Evolutionary conservation across 2,797 vertebrate species (phyloP), one percentile per base, ranked within the genome.

Genomic region (Anabacerthia variegaticeps): DNA sequence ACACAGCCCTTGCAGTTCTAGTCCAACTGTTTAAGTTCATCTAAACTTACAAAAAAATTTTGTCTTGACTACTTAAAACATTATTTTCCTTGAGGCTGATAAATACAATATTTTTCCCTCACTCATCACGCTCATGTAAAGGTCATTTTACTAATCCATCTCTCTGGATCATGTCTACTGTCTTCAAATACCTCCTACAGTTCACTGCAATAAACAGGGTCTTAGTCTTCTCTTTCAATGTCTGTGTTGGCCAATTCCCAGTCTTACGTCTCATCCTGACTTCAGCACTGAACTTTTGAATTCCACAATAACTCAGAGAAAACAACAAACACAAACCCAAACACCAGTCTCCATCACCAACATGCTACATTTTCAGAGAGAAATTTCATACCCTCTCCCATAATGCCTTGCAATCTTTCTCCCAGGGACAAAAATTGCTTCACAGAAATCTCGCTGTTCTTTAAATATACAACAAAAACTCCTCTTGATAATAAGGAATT

Each of bases 141-240:
- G 82, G 89, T 93, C 78, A 59, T 87, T 96, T 81, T 85, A 89
- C 75, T 89, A 89, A 92, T 74, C 58, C 48, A 78, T 89, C 82
- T 77, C 78, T 71, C 75, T 66, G 49, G 71, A 87, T 81, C 66
- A 69, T 23, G n/a, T 67, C 91, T 78, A 36, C 43, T 54, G 43
- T 55, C 71, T 71, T 84, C 55, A 76, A 87, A 77, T 66, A 80
- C 66, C 82, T 81, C 79, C 78, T 71, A 62, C 67, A 66, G 69
- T n/a, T 87, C 66, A 58, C 48, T 62, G 44, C 55, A 93, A 89
- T 52, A 94, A 74, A 58, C 51, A 85, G 37, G 37, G 48, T 62
- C 74, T 84, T 76, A 51, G 62, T 89, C 66, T 66, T 81, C 78
- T 56, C 62, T 89, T 54, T 61, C 85, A 93, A 89, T 66, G 85